phyloP scores from a whole-genome alignment of 1,140 invertebrate genomes.

The Caenorhabditis latens region DNA sequence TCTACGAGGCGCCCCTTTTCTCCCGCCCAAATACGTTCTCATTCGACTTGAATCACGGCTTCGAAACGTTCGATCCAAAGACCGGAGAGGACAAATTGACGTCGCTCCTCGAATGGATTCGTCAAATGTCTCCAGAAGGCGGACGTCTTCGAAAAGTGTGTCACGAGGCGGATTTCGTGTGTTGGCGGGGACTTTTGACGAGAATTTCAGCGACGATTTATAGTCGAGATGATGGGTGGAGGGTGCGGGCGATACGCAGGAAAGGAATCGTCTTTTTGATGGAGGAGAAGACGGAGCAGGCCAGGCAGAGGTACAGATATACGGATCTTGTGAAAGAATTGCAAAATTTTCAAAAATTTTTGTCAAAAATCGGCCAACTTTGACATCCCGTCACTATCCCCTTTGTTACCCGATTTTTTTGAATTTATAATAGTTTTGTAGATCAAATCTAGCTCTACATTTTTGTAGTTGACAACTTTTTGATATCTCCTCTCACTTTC shows the following conservation, averaged over 20 bases:
- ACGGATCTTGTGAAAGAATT: too few relatives aligned
- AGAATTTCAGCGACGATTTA: constrained; percentile 23
- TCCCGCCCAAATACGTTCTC: neutral
- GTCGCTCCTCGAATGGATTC: constrained; percentile 30
- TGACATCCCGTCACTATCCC: too few relatives aligned
- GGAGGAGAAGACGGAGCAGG: constrained; percentile 20
- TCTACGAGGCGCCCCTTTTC: neutral
- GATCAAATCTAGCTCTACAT: too few relatives aligned
- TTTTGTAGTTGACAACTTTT: too few relatives aligned
- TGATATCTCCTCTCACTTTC: too few relatives aligned
- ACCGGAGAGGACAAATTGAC: neutral
- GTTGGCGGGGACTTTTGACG: neutral
- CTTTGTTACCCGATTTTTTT: too few relatives aligned
- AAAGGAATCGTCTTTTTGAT: constrained; percentile 18
- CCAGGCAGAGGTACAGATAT: constrained; percentile 2
- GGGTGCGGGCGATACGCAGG: neutral
- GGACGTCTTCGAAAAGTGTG: constrained; percentile 20
- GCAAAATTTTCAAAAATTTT: too few relatives aligned
- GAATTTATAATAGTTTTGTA: too few relatives aligned
- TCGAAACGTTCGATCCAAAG: constrained; percentile 32
- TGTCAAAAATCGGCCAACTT: too few relatives aligned
- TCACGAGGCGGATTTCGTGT: constrained; percentile 36
- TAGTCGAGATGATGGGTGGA: constrained; percentile 3
- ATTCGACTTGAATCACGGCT: neutral
- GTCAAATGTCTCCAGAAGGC: constrained; percentile 35